Evolutionary conservation across 1,140 invertebrate genomes (phyloP), one percentile per base, ranked within the genome.

Genomic region (Papilio dardanus): DNA sequence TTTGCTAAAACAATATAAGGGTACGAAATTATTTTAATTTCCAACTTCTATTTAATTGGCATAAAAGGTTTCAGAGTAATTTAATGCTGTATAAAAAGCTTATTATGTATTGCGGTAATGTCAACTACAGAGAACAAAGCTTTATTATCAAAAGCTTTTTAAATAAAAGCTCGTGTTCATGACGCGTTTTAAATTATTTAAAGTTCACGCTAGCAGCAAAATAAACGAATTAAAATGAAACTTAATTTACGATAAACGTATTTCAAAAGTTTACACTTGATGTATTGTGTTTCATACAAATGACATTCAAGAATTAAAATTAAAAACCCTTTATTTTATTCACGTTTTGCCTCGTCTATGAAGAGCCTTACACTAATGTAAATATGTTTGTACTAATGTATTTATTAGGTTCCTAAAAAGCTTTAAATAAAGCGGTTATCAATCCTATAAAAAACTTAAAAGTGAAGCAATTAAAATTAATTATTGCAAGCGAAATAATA

Each of bases 101-200:
- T 24, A 10, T 50, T 24, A 8, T 58, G 28, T 24, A 24, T 1
- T 54, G 50, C 50, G 54, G 54, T 58, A 28, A 58, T 58, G 54
- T 28, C 54, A 24, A 24, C 19, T 1, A 4, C 50, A 24, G 54
- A 14, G 24, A 58, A 58, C 54, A 58, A 54, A 28, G 54, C 54
- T 58, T 28, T 28, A 28, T 28, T 28, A 58, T 58, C 24, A 58
- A 58, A 58, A 58, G 54, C 54, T 58, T 28, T 58, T 28, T 58
- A 58, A 58, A 58, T 58, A 58, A 58, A 58, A 58, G 54, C 54
- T 58, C 54, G 10, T 58, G 54, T 58, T 58, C 54, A 58, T 58
- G 54, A 58, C 54, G 24, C 12, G 54, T 58, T 58, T 58, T 58
- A 58, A 28, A 58, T 58, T 58, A 58, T 28, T 58, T 28, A 58